Evolutionary conservation across 2,797 vertebrate genomes (phyloP), one percentile per base, ranked within the genome.

Genomic region (Hoplostethus mediterraneus): DNA sequence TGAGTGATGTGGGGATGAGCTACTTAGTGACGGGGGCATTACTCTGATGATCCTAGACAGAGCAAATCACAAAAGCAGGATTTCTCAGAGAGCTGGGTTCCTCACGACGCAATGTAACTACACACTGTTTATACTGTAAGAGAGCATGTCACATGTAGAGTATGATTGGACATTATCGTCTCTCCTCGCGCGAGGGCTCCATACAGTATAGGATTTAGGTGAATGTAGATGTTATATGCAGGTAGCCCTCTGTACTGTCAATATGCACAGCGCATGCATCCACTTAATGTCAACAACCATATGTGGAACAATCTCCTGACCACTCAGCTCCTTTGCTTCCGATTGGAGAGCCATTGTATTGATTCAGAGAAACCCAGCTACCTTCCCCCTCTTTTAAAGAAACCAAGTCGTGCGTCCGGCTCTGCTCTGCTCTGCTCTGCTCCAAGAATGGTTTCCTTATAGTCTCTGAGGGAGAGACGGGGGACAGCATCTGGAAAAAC

Each of bases 401-500:
- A 84, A 79, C 82, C 76, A 58, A 84, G 85, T 65, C 48, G 48
- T 78, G 81, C 75, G 80, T 89, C 88, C 87, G 84, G 62, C 7
- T 13, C 67, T 68, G 28, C 28, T 13, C 68, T 68, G 28, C 28
- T 13, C 68, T 68, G 71, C 77, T 68, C 67, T 74, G 75, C 88
- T 85, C 75, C 78, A 45, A 79, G 85, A 83, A 84, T 84, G 9
- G n/a, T 81, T 89, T 88, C 82, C 85, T 87, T 86, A 85, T 73
- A 89, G 82, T 83, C 89, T 92, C 89, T 75, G 63, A 67, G 89
- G 90, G 87, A 90, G 83, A 84, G 82, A 83, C 2, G 14, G 57
- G 68, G 63, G 68, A 88, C 66, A 89, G 88, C 91, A 92, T 93
- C 92, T 94, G 93, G 92, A 93, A 94, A 93, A 94, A 90, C 91